These are phyloP conservation scores for Dolomedes plantarius DNA, from an alignment of 2,888 invertebrate genomes.

Conservation along the genomic window DNA sequence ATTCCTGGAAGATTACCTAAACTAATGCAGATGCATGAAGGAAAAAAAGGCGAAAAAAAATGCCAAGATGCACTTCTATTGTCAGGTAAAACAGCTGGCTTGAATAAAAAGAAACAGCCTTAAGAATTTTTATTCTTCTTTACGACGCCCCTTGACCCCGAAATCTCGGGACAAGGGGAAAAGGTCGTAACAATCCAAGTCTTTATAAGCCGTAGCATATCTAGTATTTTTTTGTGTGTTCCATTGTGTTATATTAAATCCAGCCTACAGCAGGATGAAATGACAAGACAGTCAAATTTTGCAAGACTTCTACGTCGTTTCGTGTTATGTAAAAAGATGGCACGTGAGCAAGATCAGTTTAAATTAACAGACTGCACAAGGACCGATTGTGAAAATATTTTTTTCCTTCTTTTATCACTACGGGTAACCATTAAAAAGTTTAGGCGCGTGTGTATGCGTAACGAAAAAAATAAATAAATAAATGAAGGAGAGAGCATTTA, in stretches of 20 bases:
- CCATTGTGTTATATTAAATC: background rate
- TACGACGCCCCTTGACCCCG: constrained; percentile 58
- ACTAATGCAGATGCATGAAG: background rate
- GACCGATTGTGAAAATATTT: no score
- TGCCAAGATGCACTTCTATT: background rate
- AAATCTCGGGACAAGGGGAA: constrained; percentile 12
- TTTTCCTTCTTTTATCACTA: no score
- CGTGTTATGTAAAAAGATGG: background rate
- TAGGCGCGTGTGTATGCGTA: no score
- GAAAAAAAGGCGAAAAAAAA: background rate
- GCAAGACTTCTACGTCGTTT: background rate
- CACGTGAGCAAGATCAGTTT: background rate
- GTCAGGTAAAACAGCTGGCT: constrained; percentile 2
- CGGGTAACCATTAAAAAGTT: no score
- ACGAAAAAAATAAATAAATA: no score
- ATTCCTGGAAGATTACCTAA: background rate
- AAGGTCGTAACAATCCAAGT: background rate
- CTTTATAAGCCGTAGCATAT: background rate
- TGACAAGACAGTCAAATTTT: background rate
- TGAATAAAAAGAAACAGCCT: background rate
- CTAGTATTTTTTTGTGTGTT: constrained; percentile 9
- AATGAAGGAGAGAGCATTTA: no score
- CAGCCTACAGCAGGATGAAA: background rate
- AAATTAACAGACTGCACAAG: no score
- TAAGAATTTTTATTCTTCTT: constrained; percentile 61